Evolutionary conservation across 2,113 vertebrate species (phyloP), one percentile per base, ranked within the genome.

Genomic region (Cricetomys ansorgei): DNA sequence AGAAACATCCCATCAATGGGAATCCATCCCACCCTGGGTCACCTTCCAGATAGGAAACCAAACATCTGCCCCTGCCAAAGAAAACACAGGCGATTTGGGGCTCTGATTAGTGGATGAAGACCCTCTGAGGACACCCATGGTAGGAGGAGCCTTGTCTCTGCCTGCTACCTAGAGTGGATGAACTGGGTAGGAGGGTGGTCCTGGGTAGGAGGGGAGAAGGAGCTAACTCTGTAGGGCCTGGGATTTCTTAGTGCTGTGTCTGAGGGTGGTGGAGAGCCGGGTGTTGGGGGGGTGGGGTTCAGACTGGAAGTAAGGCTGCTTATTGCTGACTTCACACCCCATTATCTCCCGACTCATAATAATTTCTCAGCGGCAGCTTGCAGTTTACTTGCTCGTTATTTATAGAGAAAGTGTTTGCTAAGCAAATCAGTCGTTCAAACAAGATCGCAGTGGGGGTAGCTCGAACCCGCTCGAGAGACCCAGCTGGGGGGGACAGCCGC

Each of bases 391-490:
- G 94, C 53, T 96, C 85, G 81, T 98, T 96, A 96, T 97, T 97
- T 97, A 95, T 90, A 97, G 90, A 81, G 76, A 97, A 96, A 94
- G 62, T 92, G 92, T 97, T 95, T 96, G 95, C 97, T 92, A 95
- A 97, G 96, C 97, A 96, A 95, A 96, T 96, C 90, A 96, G 87
- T 77, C 90, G 81, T 95, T 97, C 92, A 88, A 70, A 94, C 67
- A 96, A 85, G 90, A 94, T 88, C 31, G 0, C 57, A 25, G 90
- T 4, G 53, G 89, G 88, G 93, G 50, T 76, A 50, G 64, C 13
- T 76, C 96, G 83, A 84, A 84, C 93, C 27, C 94, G 67, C 96
- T 94, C 48, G 27, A 65, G 87, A 64, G 97, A 89, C 37, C n/a
- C 94, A 80, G 5, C 13, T 31, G 10, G 19, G 81, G 62, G 31